These are phyloP conservation scores for Oncorhynchus gorbuscha DNA, from an alignment of 2,113 vertebrate species.

Conservation along the genomic window DNA sequence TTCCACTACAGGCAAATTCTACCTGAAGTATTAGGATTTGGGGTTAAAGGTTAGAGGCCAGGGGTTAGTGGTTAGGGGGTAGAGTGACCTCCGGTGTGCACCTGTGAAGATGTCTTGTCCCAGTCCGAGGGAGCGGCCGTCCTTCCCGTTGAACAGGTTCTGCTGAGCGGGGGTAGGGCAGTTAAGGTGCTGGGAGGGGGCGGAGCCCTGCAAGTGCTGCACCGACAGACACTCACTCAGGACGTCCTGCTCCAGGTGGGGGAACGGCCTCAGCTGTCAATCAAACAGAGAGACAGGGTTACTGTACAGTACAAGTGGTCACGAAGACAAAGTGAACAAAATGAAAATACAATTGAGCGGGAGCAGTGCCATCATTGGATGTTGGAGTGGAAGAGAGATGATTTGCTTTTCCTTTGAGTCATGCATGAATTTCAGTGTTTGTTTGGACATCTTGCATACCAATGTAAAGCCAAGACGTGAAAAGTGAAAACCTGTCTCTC, in stretches of 20 bases:
- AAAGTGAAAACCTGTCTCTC: conserved; percentile 27
- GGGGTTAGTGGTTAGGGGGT: neutral
- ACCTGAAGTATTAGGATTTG: neutral
- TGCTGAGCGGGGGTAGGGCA: conserved; percentile 73
- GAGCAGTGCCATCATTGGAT: too few species aligned
- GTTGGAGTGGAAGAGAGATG: conserved; percentile 8
- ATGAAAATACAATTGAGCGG: neutral
- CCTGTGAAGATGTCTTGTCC: conserved; percentile 89
- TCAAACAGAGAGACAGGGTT: conserved; percentile 9
- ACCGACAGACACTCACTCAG: conserved; percentile 86
- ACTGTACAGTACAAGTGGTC: too few species aligned
- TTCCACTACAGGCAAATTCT: neutral
- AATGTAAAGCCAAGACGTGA: conserved; percentile 36
- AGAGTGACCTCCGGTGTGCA: conserved; percentile 40
- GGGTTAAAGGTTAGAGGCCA: neutral
- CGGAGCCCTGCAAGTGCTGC: conserved; percentile 81
- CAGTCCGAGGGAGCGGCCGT: conserved; percentile 70
- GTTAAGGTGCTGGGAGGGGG: conserved; percentile 76
- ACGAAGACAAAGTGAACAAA: neutral
- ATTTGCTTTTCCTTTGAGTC: conserved; percentile 41
- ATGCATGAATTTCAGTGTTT: conserved; percentile 32
- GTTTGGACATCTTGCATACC: conserved; percentile 34
- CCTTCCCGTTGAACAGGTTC: conserved; percentile 83
- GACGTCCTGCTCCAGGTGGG: conserved; percentile 83
- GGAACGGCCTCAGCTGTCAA: conserved; percentile 80